Base-by-base conservation (phyloP, 2,888 invertebrate genomes). In the Drosophila pegasa region DNA sequence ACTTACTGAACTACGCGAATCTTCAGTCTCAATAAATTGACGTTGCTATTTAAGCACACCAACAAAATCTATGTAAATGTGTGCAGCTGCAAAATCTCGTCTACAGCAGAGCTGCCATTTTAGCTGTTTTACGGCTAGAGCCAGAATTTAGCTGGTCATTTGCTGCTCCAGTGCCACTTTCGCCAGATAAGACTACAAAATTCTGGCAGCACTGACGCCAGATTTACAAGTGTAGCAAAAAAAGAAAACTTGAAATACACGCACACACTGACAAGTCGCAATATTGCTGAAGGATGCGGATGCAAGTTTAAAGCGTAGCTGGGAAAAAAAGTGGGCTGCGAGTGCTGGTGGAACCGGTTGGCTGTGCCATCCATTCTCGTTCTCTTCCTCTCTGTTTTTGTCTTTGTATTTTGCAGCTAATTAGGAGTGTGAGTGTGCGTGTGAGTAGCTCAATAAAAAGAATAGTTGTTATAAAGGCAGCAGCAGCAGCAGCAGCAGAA, bases 381-480 rank as follows among this genome's bases (percentile, higher is more conserved):
- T 73, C 54, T 72, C 47, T 54, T 43, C 52, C 71, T 43, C 31
- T 55, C 18, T 68, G 40, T 60, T 54, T 38, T 50, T 48, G 60
- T 63, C 67, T 67, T 45, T 43, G 25, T 55, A 61, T 69, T 78
- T 81, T 84, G 71, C 82, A 87, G 79, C 69, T 81, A 84, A 81
- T 87, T 87, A 87, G 58, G 14, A 50, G 8, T 40, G 57, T 50
- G 55, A 67, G 20, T 61, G 41, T 52, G 29, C 50, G 63, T 58
- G 56, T 64, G 71, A 65, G 69, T 68, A 35, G 60, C 62, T 54
- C 54, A 52, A 67, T 69, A 2, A 73, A 73, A 71, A 58, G n/a
- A 45, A 57, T 62, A 63, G 67, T 58, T 51, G 56, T 56, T 71
- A 29, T 54, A 33, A 52, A 48, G 40, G 38, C 68, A 38, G 18